Percentiles rank a stretch among this genome's conserved stretches.
Conservation (phyloP, 2,888 invertebrate genomes). For the Erpobdella octoculata region DNA sequence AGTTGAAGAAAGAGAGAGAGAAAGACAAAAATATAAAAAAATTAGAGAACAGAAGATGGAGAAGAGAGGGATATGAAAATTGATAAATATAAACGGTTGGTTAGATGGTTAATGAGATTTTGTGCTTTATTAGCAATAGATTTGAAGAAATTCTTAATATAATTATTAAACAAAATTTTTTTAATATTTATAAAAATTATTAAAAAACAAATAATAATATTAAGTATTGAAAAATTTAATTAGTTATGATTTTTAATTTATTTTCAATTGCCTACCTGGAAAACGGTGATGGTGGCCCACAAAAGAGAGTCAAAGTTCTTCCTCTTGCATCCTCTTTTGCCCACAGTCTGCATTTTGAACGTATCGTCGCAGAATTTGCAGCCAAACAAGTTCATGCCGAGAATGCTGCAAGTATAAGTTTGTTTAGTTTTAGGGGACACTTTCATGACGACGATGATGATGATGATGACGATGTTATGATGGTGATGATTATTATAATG, state of each 20-base stretch:
- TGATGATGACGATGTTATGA: neutral
- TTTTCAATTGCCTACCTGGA: constrained; percentile 52
- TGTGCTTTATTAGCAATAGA: neutral
- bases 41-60: neutral
- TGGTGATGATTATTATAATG: neutral
- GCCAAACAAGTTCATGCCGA: constrained; percentile 99
- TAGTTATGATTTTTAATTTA: neutral
- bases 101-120: neutral
- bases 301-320: constrained; percentile 57
- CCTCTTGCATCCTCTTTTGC: constrained; percentile 42
- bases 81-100: neutral
- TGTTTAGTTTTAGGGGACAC: no score
- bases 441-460: neutral
- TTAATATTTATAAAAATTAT: neutral
- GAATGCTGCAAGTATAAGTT: constrained; percentile 74
- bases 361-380: constrained; percentile 90
- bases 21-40: neutral
- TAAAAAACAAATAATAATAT: neutral
- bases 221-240: neutral
- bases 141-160: neutral
- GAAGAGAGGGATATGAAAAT: neutral
- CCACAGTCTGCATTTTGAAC: neutral
- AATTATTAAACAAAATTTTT: neutral
- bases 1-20: neutral
- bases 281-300: constrained; percentile 57